These are phyloP conservation scores for Mormyrus iriodes DNA, from an alignment of 2,113 vertebrate species.

Conservation along the genomic window DNA sequence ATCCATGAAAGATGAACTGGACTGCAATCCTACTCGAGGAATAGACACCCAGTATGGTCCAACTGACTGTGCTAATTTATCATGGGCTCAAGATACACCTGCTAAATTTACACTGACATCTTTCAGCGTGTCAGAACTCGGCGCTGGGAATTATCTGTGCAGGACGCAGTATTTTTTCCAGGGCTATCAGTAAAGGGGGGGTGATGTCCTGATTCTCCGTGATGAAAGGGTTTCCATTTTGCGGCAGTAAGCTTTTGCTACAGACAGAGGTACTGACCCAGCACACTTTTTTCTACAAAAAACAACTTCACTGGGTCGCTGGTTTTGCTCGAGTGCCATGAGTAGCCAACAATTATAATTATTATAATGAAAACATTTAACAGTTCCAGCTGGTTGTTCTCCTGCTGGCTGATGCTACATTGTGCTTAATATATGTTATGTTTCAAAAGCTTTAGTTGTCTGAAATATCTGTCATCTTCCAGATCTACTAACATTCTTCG, in stretches of 20 bases:
- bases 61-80: background rate
- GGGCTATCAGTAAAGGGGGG: background rate
- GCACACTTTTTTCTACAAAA: background rate
- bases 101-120: constrained; percentile 1
- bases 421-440: background rate
- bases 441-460: background rate
- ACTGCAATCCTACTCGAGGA: background rate
- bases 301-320: background rate
- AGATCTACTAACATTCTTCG: background rate
- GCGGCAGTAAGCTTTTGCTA: background rate
- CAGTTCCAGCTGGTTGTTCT: background rate
- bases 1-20: background rate
- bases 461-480: background rate
- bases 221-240: background rate
- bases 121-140: background rate
- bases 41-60: background rate
- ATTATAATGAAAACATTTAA: background rate
- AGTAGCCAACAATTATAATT: background rate
- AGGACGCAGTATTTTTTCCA: background rate
- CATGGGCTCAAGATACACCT: background rate
- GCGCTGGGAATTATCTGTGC: background rate
- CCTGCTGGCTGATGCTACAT: background rate
- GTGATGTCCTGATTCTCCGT: background rate
- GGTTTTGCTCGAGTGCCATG: background rate
- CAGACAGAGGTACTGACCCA: background rate